phyloP scores from a whole-genome alignment of 2,113 vertebrate genomes.

The Saimiri boliviensis region DNA sequence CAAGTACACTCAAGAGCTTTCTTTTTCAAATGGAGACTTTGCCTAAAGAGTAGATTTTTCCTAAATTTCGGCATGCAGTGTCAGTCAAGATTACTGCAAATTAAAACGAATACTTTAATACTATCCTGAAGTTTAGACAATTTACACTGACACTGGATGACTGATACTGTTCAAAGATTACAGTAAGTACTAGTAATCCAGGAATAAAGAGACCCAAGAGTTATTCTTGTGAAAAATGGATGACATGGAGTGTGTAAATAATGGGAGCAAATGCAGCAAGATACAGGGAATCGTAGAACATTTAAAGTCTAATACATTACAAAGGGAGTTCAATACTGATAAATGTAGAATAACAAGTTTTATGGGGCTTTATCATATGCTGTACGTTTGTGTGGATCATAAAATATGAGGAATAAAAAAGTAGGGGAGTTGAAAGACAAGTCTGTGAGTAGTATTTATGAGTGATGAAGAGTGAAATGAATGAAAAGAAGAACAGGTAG shows the following conservation, averaged over 20 bases:
- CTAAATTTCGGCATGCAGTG: neutral
- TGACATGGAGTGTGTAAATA: constrained; percentile 78
- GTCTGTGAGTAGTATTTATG: constrained; percentile 81
- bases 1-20: neutral
- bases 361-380: constrained; percentile 76
- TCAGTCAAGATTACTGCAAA: constrained; percentile 40
- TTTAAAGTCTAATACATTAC: constrained; percentile 76
- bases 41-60: neutral
- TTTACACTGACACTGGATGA: constrained; percentile 44
- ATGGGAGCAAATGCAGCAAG: constrained; percentile 66
- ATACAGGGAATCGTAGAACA: constrained; percentile 63
- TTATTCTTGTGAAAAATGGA: constrained; percentile 67
- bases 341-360: constrained; percentile 79
- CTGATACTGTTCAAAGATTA: constrained; percentile 58
- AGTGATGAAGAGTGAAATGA: constrained; percentile 80
- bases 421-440: constrained; percentile 76
- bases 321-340: constrained; percentile 76
- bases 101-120: constrained; percentile 61
- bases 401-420: constrained; percentile 80
- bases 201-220: constrained; percentile 47
- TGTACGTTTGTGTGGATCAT: constrained; percentile 77
- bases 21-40: neutral
- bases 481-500: constrained; percentile 74
- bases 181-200: constrained; percentile 67
- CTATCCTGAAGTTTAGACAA: constrained; percentile 60